phyloP scores from a whole-genome alignment of 2,113 vertebrate species.

The Boulengeromyrus knoepffleri region DNA sequence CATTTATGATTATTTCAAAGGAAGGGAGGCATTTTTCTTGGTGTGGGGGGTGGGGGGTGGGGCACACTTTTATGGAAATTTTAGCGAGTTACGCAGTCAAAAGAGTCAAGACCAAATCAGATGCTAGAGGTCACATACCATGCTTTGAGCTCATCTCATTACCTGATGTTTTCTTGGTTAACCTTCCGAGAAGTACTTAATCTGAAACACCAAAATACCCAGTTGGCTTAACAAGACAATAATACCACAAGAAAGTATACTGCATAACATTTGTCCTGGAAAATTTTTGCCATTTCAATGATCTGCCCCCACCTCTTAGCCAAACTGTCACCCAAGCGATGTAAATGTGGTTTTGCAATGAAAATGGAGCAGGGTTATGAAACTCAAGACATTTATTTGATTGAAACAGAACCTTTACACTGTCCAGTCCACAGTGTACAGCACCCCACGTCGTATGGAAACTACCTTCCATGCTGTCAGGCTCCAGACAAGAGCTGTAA shows the following conservation, averaged over 20 bases:
- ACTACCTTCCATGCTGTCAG: not conserved
- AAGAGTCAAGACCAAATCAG: not conserved
- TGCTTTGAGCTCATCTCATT: not conserved
- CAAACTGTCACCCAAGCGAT: not conserved
- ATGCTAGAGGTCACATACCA: not conserved
- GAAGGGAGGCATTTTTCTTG: not conserved
- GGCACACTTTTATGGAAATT: not conserved
- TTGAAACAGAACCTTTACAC: not conserved
- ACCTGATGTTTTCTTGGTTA: not conserved
- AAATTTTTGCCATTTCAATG: not conserved
- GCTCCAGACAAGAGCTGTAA: not conserved
- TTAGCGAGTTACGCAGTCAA: not conserved
- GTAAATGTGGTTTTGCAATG: not conserved
- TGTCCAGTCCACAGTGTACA: not conserved
- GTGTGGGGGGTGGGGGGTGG: not conserved
- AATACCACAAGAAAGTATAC: not conserved
- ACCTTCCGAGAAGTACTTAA: not conserved
- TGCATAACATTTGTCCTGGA: not conserved
- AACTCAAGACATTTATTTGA: not conserved
- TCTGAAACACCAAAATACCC: not conserved
- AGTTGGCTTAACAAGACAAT: not conserved
- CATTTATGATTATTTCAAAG: not conserved
- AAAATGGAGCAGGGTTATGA: not conserved
- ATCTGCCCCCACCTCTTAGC: not conserved
- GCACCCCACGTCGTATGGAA: not conserved